Evolutionary conservation across 2,797 vertebrate genomes (phyloP).

Genomic region (Artibeus lituratus): DNA sequence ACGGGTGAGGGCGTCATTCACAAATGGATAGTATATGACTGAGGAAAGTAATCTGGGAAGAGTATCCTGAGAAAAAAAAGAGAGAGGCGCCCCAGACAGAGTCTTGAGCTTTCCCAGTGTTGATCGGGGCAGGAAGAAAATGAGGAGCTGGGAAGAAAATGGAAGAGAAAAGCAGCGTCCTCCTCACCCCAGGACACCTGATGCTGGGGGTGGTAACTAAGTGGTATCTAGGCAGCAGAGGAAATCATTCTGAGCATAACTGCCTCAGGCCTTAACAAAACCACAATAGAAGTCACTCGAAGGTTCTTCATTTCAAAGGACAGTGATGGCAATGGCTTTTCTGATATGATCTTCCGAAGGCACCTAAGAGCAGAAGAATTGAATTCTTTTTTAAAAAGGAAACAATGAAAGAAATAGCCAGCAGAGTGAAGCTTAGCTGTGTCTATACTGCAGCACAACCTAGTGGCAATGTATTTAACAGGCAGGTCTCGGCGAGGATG

Average conservation of each 20-base stretch:
- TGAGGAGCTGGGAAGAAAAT: background rate
- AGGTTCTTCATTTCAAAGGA: background rate
- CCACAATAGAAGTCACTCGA: background rate
- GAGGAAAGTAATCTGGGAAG: background rate
- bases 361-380: background rate
- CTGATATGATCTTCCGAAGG: background rate
- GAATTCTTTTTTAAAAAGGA: background rate
- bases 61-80: background rate
- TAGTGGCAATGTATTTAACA: conserved; percentile 41
- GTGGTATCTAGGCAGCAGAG: background rate
- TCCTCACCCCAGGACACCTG: background rate
- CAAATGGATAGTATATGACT: background rate
- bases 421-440: background rate
- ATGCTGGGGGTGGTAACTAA: background rate
- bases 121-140: background rate
- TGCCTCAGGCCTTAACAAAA: background rate
- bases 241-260: background rate
- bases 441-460: conserved; percentile 57
- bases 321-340: background rate
- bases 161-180: background rate
- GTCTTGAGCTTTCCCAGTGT: background rate
- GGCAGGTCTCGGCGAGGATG: background rate
- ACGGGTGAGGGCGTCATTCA: background rate
- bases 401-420: background rate
- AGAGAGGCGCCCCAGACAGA: background rate